Base-by-base conservation (phyloP, 2,888 invertebrate genomes). In the Hydraecia micacea region DNA sequence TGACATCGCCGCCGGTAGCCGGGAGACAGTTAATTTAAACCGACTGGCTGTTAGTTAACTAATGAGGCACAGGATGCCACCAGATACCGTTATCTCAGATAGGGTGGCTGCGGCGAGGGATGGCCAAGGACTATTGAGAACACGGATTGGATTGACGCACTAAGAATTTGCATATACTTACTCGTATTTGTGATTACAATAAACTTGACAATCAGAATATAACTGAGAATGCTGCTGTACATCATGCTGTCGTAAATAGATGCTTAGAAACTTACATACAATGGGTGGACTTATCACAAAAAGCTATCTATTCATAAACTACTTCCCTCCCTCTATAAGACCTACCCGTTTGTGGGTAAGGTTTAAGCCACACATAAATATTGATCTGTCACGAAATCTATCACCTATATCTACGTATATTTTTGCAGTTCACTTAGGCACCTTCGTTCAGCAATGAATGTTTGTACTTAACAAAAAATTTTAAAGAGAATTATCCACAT, bases 1-100 rank as follows among this genome's bases (percentile, higher is more conserved):
- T 66, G 76, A 75, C 84, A 76, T 65, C 75, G 67, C 84, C 69
- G 69, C 81, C 76, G 80, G 82, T 81, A 82, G 62, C 9, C 60
- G 78, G 66, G 82, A 67, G 81, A 82, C 77, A 75, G 89, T 88
- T 89, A 82, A 86, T 89, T 87, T 85, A 84, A 89, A 76, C 85
- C 77, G 73, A 49, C 84, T 73, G 75, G 73, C 80, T 82, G 81
- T 81, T 87, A 86, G 79, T 65, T 73, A 89, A 89, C 87, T 89
- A 88, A 88, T 89, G 89, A 88, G 87, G 84, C 84, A 52, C 81
- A 79, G 81, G 83, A 80, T 74, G 78, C 73, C 39, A 70, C 73
- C 49, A 83, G 84, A 77, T 82, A 81, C 77, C 70, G 75, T 76
- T 85, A 87, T 85, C 85, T 75, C 25, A 18, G 69, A 73, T 75